Evolutionary conservation across 2,113 vertebrate genomes (phyloP), one percentile per base, ranked within the genome.

Genomic region (Falco punctatus): DNA sequence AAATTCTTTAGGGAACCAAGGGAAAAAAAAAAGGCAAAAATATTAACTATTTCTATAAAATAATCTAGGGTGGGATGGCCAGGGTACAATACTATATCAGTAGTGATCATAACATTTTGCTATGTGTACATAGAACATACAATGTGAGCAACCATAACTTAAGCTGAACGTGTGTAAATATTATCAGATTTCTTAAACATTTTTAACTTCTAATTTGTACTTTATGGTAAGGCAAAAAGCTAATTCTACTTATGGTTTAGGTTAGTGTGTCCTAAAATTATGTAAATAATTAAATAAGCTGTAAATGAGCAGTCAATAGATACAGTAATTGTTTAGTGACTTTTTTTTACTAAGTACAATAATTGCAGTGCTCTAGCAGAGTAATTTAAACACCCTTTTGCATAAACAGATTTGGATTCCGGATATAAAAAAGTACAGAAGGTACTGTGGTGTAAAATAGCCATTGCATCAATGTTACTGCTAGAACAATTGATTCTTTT

Each of bases 131-230:
- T 98, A 99, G 92, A 92, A 97, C 94, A 97, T 97, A 97, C 82
- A 91, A 95, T 97, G 97, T 98, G 98, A 98, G 96, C 97, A 97
- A 97, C 94, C 97, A 98, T 98, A 77, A 97, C 95, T 98, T 97
- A 98, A 98, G 98, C 93, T 95, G 96, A 98, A 97, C 87, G 75
- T 96, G 92, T 99, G 99, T 99, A 99, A 98, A 99, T 99, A 99
- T 86, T 97, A 97, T 98, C 97, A 98, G 95, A 98, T 99, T 99
- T 99, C 98, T 98, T 98, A 98, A 97, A 98, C 98, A 98, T 98
- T 99, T 99, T 98, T 99, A 98, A 98, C 98, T 98, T 98, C 94
- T 98, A 97, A 98, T 99, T 99, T 99, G 98, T 99, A 99, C 97
- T 98, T 98, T 98, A 98, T 96, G 96, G 97, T 98, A 98, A 98